These are phyloP conservation scores for Dysmachus trigonus DNA, from an alignment of 2,888 invertebrate genomes.

Conservation along the genomic window DNA sequence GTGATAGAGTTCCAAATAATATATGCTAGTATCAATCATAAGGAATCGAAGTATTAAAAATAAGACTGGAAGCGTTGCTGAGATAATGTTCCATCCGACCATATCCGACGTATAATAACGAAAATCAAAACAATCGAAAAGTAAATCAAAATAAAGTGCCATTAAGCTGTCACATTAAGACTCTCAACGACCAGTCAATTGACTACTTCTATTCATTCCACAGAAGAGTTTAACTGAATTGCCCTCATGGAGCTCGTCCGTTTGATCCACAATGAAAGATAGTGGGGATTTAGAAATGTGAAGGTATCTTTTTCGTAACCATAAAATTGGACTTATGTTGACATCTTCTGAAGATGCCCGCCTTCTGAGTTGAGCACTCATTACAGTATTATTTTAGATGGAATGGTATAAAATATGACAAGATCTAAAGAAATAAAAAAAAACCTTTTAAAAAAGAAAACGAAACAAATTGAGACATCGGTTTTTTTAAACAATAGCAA, in stretches of 20 bases:
- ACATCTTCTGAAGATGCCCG: background rate
- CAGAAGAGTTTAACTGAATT: conserved; percentile 46
- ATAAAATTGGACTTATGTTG: conserved; percentile 40
- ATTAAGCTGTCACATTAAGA: conserved; percentile 49
- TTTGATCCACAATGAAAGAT: conserved; percentile 49
- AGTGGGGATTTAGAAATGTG: conserved; percentile 29
- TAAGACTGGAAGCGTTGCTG: background rate
- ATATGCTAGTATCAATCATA: conserved; percentile 2
- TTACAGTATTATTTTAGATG: background rate
- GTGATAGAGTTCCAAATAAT: background rate
- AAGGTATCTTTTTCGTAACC: conserved; percentile 28
- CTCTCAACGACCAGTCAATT: conserved; percentile 41
- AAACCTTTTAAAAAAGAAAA: background rate
- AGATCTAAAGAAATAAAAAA: background rate
- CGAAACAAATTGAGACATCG: background rate
- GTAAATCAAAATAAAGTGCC: conserved; percentile 49
- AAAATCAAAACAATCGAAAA: conserved; percentile 45
- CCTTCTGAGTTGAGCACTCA: background rate
- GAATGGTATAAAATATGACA: background rate
- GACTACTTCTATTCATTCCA: conserved; percentile 30
- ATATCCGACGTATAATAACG: background rate
- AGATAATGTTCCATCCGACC: background rate
- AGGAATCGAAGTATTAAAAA: conserved; percentile 20
- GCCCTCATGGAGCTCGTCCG: conserved; percentile 34
- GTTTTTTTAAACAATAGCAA: background rate